Percentiles rank a stretch among this genome's conserved stretches.
These are phyloP conservation scores for Phymanthus crucifer DNA, from an alignment of 92 coral and sea anemone genomes.

Conservation along the genomic window DNA sequence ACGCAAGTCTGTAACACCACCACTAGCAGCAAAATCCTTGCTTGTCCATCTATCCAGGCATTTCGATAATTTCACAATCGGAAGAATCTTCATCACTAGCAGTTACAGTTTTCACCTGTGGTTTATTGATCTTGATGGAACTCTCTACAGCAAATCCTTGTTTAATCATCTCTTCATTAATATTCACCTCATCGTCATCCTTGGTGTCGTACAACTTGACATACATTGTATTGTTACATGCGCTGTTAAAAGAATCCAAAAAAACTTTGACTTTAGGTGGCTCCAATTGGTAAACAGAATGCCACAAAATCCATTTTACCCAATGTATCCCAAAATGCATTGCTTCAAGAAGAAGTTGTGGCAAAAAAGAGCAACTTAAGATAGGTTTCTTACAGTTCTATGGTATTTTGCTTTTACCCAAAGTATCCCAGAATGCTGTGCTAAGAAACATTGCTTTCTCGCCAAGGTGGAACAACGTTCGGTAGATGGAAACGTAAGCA, in stretches of 20 bases:
- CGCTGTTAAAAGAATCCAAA: constrained; percentile 33
- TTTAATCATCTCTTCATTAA: constrained; percentile 73
- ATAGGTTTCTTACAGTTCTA: no score
- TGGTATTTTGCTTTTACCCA: no score
- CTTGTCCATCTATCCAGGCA: constrained; percentile 2
- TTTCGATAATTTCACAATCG: constrained; percentile 15
- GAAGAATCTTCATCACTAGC: constrained; percentile 8
- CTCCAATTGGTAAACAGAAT: not conserved
- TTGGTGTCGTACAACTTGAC: constrained; percentile 80
- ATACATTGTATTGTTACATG: constrained; percentile 73
- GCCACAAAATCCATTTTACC: not conserved
- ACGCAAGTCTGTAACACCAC: not conserved
- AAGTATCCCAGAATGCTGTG: no score
- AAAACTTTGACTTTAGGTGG: no score
- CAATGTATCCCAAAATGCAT: not conserved
- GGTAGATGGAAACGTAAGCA: no score
- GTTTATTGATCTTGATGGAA: not conserved
- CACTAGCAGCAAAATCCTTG: not conserved
- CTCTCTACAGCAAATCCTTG: constrained; percentile 60
- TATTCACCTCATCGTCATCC: constrained; percentile 56
- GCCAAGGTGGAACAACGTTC: no score
- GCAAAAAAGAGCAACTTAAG: no score
- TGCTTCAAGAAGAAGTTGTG: not conserved
- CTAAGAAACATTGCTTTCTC: no score
- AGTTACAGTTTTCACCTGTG: constrained; percentile 6